Evolutionary conservation across 2,113 vertebrate species (phyloP).

Genomic region (Pandion haliaetus): DNA sequence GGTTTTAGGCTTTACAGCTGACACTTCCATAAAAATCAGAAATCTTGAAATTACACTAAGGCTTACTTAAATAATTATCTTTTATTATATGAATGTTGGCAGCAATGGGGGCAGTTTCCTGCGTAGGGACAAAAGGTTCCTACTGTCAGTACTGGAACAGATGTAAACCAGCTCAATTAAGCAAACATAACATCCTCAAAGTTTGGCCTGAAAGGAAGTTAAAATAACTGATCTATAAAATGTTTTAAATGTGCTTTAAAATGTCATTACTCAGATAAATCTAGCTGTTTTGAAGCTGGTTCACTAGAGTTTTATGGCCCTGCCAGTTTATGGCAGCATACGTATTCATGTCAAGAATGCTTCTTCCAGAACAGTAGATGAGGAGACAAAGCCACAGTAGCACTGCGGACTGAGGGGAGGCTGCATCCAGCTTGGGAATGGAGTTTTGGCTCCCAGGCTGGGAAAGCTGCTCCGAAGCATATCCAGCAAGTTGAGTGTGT

Average conservation of each 20-base stretch:
- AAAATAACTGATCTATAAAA: conserved; percentile 55
- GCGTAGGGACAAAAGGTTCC: not conserved
- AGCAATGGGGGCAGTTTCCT: not conserved
- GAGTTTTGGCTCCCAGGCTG: conserved; percentile 12
- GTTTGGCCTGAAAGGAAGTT: conserved; percentile 3
- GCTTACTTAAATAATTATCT: conserved; percentile 23
- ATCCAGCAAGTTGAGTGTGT: not conserved
- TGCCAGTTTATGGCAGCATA: conserved; percentile 40
- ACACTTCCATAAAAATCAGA: not conserved
- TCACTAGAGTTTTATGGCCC: not conserved
- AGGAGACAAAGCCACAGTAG: conserved; percentile 44
- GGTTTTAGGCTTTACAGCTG: not conserved
- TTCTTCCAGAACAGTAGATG: conserved; percentile 60
- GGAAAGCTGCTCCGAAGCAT: not conserved
- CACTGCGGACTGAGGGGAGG: not conserved
- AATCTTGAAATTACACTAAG: not conserved
- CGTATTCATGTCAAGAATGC: not conserved
- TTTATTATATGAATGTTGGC: not conserved
- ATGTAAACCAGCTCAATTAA: conserved; percentile 34
- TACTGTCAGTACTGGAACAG: conserved; percentile 16
- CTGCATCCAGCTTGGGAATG: not conserved
- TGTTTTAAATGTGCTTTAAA: conserved; percentile 47
- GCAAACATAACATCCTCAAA: conserved; percentile 28
- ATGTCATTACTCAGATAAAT: conserved; percentile 58
- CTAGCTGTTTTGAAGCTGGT: not conserved